Conservation (phyloP, 64 coral and sea anemone species). For the Actinia equina region DNA sequence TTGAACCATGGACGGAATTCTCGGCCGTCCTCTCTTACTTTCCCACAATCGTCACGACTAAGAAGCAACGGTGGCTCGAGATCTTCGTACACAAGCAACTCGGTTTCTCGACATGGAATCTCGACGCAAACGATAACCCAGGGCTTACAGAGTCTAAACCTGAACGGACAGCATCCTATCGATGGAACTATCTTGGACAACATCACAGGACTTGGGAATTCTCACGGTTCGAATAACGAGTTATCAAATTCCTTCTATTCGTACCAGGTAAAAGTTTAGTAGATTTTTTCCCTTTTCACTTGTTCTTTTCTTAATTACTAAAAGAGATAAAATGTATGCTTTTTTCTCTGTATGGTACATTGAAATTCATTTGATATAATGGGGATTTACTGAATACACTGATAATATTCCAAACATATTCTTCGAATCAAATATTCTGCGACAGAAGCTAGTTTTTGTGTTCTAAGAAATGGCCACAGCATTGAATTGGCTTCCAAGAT, state of each 20-base stretch:
- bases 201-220: slow-evolving; percentile 87
- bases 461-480: background rate
- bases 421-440: background rate
- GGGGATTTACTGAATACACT: slow-evolving; percentile 8
- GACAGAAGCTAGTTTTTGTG: background rate
- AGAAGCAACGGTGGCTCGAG: slow-evolving; percentile 57
- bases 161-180: slow-evolving; percentile 74
- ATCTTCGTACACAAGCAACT: slow-evolving; percentile 35
- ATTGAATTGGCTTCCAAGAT: background rate
- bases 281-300: background rate
- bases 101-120: slow-evolving; percentile 52
- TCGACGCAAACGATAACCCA: slow-evolving; percentile 89
- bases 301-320: slow-evolving; percentile 11
- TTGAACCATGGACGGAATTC: slow-evolving; percentile 45
- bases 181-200: slow-evolving; percentile 91
- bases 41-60: slow-evolving; percentile 47
- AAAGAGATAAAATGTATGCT: slow-evolving; percentile 22
- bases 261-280: slow-evolving; percentile 63
- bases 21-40: slow-evolving; percentile 54
- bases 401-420: background rate
- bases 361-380: background rate
- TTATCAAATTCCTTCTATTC: slow-evolving; percentile 88
- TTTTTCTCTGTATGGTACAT: slow-evolving; percentile 17
- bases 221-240: slow-evolving; percentile 81
- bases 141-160: slow-evolving; percentile 75